These are phyloP conservation scores for Drosophila ogumai DNA, from an alignment of 1,140 invertebrate genomes.

Conservation along the genomic window DNA sequence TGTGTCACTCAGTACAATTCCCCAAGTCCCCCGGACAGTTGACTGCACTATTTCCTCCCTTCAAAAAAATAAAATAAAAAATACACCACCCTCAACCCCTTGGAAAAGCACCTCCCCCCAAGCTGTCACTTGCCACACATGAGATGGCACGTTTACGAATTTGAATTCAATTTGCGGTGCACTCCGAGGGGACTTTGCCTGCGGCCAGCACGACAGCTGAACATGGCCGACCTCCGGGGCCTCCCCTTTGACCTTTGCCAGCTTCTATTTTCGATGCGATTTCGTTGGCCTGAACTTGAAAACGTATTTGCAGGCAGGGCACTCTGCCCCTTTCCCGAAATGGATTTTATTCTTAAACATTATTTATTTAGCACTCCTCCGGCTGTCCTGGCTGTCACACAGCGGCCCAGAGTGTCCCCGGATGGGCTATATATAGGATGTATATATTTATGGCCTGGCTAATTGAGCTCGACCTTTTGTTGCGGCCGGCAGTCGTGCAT, in stretches of 20 bases:
- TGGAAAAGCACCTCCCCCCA: slow-evolving; percentile 3
- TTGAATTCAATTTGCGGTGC: slow-evolving; percentile 77
- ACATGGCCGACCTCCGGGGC: slow-evolving; percentile 15
- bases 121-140: slow-evolving; percentile 50
- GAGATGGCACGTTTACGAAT: slow-evolving; percentile 68
- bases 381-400: slow-evolving; percentile 13
- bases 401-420: slow-evolving; percentile 17
- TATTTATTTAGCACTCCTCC: slow-evolving; percentile 34
- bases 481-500: slow-evolving; percentile 27
- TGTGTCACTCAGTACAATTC: slow-evolving; percentile 33
- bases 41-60: slow-evolving; percentile 14
- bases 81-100: neutral
- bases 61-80: neutral
- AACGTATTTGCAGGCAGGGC: slow-evolving; percentile 34
- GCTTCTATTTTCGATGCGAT: slow-evolving; percentile 42
- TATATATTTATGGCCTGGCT: slow-evolving; percentile 36
- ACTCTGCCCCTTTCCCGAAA: slow-evolving; percentile 7
- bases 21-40: slow-evolving; percentile 31
- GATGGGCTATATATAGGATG: slow-evolving; percentile 11
- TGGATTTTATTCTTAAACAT: slow-evolving; percentile 32
- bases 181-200: slow-evolving; percentile 44
- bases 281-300: slow-evolving; percentile 69
- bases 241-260: slow-evolving; percentile 56
- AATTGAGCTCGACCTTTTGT: slow-evolving; percentile 52
- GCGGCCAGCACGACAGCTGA: slow-evolving; percentile 19